phyloP scores from a whole-genome alignment of 2,888 invertebrate genomes.

The Nyleta sp. region DNA sequence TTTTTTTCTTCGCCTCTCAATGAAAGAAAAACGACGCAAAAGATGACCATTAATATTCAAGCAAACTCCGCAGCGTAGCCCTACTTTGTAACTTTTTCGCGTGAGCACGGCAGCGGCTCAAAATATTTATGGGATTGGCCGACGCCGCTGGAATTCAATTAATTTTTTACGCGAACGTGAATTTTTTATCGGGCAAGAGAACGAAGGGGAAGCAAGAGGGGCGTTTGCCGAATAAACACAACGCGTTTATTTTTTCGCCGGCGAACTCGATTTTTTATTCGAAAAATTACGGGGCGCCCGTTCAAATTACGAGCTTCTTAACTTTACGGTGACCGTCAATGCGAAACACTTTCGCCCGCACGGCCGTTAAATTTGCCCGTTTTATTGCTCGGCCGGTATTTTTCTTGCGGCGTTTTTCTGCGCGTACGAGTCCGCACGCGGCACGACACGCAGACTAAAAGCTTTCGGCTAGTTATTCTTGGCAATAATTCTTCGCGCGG shows the following conservation, averaged over 20 bases:
- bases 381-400: slow-evolving; percentile 25
- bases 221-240: too few species aligned
- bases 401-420: slow-evolving; percentile 29
- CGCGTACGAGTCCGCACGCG: slow-evolving; percentile 54
- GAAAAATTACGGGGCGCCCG: not conserved
- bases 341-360: slow-evolving; percentile 35
- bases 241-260: slow-evolving; percentile 1
- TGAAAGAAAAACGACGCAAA: slow-evolving; percentile 56
- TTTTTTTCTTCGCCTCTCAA: slow-evolving; percentile 47
- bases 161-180: slow-evolving; percentile 23
- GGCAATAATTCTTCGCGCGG: slow-evolving; percentile 65
- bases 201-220: too few species aligned
- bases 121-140: slow-evolving; percentile 54
- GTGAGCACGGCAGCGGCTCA: slow-evolving; percentile 3
- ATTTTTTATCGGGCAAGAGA: slow-evolving; percentile 27
- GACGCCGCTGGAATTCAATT: slow-evolving; percentile 35
- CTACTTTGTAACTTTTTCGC: slow-evolving; percentile 47
- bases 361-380: slow-evolving; percentile 42
- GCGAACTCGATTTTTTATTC: too few species aligned
- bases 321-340: slow-evolving; percentile 41
- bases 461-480: slow-evolving; percentile 65
- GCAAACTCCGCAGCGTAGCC: slow-evolving; percentile 42
- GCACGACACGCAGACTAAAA: slow-evolving; percentile 59
- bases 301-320: slow-evolving; percentile 35
- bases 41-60: slow-evolving; percentile 65